These are phyloP conservation scores for Drosophila gaucha DNA, from an alignment of 2,888 invertebrate genomes.

Conservation along the genomic window DNA sequence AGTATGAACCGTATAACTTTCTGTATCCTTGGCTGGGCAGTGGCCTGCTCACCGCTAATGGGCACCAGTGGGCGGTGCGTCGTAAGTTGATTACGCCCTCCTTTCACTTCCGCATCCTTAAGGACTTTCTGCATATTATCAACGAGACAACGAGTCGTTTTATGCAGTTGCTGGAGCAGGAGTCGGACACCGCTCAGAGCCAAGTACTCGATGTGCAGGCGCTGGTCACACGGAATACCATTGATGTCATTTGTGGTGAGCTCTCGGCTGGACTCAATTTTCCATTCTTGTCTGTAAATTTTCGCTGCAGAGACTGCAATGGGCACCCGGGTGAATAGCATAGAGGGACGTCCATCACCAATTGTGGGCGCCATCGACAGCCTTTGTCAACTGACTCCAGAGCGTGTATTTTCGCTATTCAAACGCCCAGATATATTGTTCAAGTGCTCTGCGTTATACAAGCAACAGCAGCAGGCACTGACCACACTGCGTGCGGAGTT, in stretches of 20 bases:
- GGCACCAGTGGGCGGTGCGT: conserved; percentile 84
- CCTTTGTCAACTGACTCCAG: conserved; percentile 52
- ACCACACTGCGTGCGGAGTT: conserved; percentile 61
- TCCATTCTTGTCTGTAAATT: neutral
- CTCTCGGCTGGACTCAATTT: neutral
- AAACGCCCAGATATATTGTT: conserved; percentile 60
- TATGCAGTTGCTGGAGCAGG: conserved; percentile 68
- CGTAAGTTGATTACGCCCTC: conserved; percentile 86
- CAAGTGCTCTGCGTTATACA: conserved; percentile 85
- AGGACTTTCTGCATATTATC: conserved; percentile 81
- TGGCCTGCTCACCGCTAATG: conserved; percentile 84
- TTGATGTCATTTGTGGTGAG: conserved; percentile 83
- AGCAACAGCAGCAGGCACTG: conserved; percentile 83
- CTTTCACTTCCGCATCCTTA: conserved; percentile 81
- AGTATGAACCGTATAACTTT: conserved; percentile 82
- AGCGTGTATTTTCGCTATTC: conserved; percentile 53
- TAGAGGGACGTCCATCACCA: conserved; percentile 50
- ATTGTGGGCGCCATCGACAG: conserved; percentile 85
- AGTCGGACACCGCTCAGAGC: conserved; percentile 45
- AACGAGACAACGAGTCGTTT: conserved; percentile 85
- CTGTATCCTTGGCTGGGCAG: conserved; percentile 85
- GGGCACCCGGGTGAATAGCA: conserved; percentile 64
- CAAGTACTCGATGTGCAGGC: conserved; percentile 85
- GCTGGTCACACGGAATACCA: conserved; percentile 84
- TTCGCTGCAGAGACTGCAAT: conserved; percentile 60